A percentile compares a stretch with the other conserved stretches of the same genome.
These are phyloP conservation scores for Epizoanthus stellaris DNA, from an alignment of 92 coral and sea anemone genomes.

Conservation along the genomic window DNA sequence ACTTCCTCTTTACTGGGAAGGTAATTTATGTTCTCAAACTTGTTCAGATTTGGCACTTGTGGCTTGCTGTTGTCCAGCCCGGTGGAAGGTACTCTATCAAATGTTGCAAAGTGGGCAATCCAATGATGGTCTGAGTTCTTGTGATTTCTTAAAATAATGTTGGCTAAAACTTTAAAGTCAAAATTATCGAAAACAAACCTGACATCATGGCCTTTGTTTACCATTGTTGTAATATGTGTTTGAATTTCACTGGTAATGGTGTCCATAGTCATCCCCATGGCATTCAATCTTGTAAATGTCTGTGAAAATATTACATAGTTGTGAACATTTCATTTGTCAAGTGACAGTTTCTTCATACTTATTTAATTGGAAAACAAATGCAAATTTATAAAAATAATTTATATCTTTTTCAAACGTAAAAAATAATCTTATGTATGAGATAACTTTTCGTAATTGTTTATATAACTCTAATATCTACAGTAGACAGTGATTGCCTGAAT, in stretches of 20 bases:
- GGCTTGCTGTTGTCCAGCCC: constrained; percentile 55
- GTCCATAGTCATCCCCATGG: constrained; percentile 2
- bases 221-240: no score
- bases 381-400: no score
- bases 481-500: no score
- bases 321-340: no score
- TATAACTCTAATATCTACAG: no score
- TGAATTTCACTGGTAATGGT: no score
- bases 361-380: no score
- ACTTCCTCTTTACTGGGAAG: constrained; percentile 39
- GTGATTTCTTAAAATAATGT: neutral
- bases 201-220: neutral
- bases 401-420: no score
- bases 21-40: constrained; percentile 51
- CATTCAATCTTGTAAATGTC: constrained; percentile 34
- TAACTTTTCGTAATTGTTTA: no score
- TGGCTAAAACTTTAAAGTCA: neutral
- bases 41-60: constrained; percentile 32
- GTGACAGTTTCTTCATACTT: neutral
- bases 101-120: constrained; percentile 61
- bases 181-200: neutral
- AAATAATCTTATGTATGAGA: no score
- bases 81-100: constrained; percentile 52
- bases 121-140: constrained; percentile 70
- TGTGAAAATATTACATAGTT: neutral